Conservation (phyloP, 2,113 vertebrate genomes). For the Acrocephalus arundinaceus region DNA sequence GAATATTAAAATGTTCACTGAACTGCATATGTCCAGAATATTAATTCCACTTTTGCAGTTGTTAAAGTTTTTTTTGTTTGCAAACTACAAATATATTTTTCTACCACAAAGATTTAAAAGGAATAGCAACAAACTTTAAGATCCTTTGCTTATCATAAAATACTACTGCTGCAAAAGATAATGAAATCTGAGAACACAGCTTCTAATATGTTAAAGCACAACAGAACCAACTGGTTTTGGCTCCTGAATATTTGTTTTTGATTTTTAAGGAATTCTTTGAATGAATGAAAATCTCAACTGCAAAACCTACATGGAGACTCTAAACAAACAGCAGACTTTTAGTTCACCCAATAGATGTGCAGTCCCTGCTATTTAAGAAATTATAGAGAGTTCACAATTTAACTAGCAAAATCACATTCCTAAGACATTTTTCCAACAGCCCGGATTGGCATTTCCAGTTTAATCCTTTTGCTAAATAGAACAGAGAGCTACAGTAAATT, state of each 20-base stretch:
- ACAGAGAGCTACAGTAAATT: neutral
- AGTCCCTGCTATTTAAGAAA: neutral
- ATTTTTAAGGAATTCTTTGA: neutral
- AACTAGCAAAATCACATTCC: neutral
- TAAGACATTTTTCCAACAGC: neutral
- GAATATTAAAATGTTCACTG: neutral
- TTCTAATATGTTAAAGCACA: neutral
- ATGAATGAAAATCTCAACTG: neutral
- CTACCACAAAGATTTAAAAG: neutral
- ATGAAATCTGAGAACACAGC: neutral
- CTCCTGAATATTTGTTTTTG: neutral
- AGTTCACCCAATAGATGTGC: neutral
- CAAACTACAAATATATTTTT: neutral
- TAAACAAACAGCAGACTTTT: neutral
- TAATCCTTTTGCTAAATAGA: neutral
- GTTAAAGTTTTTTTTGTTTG: neutral
- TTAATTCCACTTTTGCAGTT: neutral
- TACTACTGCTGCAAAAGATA: neutral
- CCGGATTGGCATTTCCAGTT: neutral
- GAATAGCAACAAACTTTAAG: neutral
- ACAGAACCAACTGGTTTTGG: neutral
- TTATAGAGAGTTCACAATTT: neutral
- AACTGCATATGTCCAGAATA: fast-evolving
- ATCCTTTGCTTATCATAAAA: neutral
- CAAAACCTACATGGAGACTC: neutral